Base-by-base conservation (phyloP, 2,888 invertebrate genomes). In the Oligia latruncula region DNA sequence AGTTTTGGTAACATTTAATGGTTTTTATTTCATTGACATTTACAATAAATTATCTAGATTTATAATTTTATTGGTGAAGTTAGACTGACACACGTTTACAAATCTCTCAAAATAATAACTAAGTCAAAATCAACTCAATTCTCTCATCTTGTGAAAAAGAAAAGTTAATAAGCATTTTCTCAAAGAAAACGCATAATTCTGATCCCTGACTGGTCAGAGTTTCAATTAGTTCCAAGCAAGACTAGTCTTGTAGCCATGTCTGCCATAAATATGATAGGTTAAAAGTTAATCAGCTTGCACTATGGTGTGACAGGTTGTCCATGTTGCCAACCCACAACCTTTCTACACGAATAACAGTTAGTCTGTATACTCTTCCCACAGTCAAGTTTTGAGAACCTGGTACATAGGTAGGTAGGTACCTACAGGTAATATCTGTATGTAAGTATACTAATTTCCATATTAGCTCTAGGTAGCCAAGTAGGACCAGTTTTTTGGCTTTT, bases 221-320 rank as follows among this genome's bases (percentile, higher is more conserved):
- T 71, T 77, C 35, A 84, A 85, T 84, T 85, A 84, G 62, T 70
- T 71, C 52, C 64, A 66, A 62, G 49, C 65, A 74, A 62, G 77
- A 74, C 55, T 82, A 65, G 78, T 77, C 62, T 83, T 76, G 75
- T 23, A 84, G 35, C 64, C n/a, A 82, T 46, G 67, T 79, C 71
- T 77, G 40, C 67, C 74, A 77, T 86, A 71, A 85, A 76, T 74
- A 74, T 74, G 67, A 66, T 60, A 77, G 86, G 83, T 85, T 83
- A 86, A 83, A 82, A 79, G 84, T 84, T 84, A 85, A 81, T 65
- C 60, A 85, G 55, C 62, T 78, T 81, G 81, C 74, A 55, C n/a
- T 71, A 68, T 78, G 71, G 67, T 49, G 20, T 55, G 76, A 74
- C 83, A 74, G 85, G 83, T 71, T 74, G 73, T 35, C 55, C 66